Percentiles rank a stretch among this genome's conserved stretches.
These are phyloP conservation scores for Halocynthia aurantium DNA, from an alignment of 23 tunicate genomes.

Conservation along the genomic window DNA sequence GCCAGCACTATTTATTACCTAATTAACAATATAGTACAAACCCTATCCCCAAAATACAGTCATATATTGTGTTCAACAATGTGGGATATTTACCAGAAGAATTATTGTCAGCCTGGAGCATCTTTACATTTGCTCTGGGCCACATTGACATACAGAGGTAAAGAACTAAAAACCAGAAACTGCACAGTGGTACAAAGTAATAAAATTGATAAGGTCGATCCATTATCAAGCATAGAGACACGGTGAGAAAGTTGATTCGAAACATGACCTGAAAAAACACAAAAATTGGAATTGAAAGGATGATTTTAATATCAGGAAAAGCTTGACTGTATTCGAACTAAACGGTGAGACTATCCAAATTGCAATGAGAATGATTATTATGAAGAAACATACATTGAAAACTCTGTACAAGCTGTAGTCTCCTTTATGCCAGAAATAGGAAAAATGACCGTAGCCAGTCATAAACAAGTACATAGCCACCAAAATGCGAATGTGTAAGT, in stretches of 20 bases:
- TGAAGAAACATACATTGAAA: slow-evolving; percentile 39
- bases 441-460: slow-evolving; percentile 81
- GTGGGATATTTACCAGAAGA: too few relatives aligned
- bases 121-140: slow-evolving; percentile 51
- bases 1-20: too few relatives aligned
- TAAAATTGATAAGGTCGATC: slow-evolving; percentile 80
- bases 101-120: neutral
- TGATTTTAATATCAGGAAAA: too few relatives aligned
- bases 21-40: too few relatives aligned
- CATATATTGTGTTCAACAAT: too few relatives aligned
- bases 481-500: slow-evolving; percentile 59
- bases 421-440: slow-evolving; percentile 81
- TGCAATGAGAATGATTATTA: neutral
- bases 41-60: too few relatives aligned
- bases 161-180: slow-evolving; percentile 80
- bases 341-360: neutral
- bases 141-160: slow-evolving; percentile 59
- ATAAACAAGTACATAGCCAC: slow-evolving; percentile 82
- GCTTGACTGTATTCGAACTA: too few relatives aligned
- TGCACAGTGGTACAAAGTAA: slow-evolving; percentile 74
- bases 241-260: slow-evolving; percentile 64
- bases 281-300: neutral
- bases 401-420: slow-evolving; percentile 67
- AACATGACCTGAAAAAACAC: slow-evolving; percentile 51
- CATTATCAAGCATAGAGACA: slow-evolving; percentile 71